phyloP scores from a whole-genome alignment of 2,113 vertebrate species.

The Scomber colias region DNA sequence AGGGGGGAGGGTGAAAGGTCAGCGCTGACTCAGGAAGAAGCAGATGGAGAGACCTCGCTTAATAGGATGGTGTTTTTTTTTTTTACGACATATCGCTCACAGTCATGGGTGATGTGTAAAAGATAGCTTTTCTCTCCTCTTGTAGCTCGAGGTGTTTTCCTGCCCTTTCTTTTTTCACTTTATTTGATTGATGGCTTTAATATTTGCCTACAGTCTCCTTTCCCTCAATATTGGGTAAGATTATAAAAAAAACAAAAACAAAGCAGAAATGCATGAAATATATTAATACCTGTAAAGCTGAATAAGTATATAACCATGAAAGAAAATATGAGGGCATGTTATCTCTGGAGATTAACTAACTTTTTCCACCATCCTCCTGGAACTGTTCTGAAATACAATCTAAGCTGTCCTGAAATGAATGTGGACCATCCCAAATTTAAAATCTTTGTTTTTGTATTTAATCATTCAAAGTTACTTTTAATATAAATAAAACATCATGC shows the following conservation, averaged over 20 bases:
- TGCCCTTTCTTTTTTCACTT: constrained; percentile 32
- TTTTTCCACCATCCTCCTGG: too few relatives aligned
- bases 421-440: too few relatives aligned
- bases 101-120: constrained; percentile 49
- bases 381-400: too few relatives aligned
- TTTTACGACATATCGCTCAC: constrained; percentile 61
- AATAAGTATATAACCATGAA: constrained; percentile 61
- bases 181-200: constrained; percentile 78
- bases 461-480: too few relatives aligned
- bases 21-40: constrained; percentile 65
- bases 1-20: constrained; percentile 52
- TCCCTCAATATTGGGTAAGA: constrained; percentile 28
- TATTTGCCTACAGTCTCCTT: constrained; percentile 66
- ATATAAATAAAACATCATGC: too few relatives aligned
- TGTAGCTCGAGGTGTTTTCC: constrained; percentile 38
- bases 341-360: too few relatives aligned
- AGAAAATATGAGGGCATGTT: constrained; percentile 33
- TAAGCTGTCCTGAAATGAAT: too few relatives aligned
- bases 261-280: constrained; percentile 62
- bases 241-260: constrained; percentile 51
- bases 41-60: constrained; percentile 64
- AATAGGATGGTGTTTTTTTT: constrained; percentile 70
- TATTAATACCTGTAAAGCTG: constrained; percentile 64
- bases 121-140: constrained; percentile 13
- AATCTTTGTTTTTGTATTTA: too few relatives aligned